A percentile compares a stretch with the other conserved stretches of the same genome.
Evolutionary conservation across 64 coral and sea anemone genomes (phyloP).

Genomic region (Anthopleura sola): DNA sequence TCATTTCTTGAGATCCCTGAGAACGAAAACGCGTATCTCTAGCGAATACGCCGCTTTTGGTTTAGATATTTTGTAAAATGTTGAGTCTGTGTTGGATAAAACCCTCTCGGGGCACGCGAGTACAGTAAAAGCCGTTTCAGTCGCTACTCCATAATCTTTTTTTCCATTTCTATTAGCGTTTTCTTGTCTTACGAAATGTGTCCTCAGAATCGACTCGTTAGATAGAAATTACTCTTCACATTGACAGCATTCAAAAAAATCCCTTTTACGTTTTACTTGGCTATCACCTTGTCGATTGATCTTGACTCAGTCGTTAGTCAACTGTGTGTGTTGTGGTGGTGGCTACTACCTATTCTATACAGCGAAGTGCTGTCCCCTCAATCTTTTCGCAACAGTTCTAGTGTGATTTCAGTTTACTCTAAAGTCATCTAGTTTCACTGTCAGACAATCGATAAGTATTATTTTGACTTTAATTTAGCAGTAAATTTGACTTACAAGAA

Average conservation of each 20-base stretch:
- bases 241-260: background rate
- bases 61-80: background rate
- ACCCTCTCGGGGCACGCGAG: background rate
- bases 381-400: background rate
- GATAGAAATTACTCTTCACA: background rate
- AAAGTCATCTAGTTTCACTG: background rate
- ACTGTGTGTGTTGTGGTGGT: background rate
- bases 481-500: background rate
- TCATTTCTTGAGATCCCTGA: background rate
- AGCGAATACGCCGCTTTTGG: background rate
- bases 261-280: background rate
- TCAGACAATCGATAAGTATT: background rate
- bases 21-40: background rate
- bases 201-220: background rate
- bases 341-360: background rate
- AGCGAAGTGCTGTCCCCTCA: background rate
- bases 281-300: background rate
- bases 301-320: background rate
- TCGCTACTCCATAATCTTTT: background rate
- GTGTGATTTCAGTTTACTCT: background rate
- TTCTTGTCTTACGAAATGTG: background rate
- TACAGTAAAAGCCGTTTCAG: background rate
- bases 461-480: conserved; percentile 1
- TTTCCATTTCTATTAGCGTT: background rate
- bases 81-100: background rate